Base-by-base conservation (phyloP, 2,888 invertebrate genomes). In the Drosophila parthenogenetica region DNA sequence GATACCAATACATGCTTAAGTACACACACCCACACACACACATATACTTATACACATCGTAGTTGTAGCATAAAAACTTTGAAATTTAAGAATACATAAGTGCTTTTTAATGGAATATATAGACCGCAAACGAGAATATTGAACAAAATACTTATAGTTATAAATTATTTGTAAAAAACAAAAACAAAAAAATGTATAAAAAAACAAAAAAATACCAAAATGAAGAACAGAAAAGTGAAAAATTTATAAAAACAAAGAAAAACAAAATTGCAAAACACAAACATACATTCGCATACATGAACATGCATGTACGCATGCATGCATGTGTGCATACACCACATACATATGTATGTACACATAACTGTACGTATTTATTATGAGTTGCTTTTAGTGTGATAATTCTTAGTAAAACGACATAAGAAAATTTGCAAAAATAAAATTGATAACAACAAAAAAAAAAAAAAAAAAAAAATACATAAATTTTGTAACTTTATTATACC, bases 361-460 rank as follows among this genome's bases (percentile, higher is more conserved):
- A 81, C 50, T 77, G 77, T 81, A 77, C 69, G 73, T 77, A 82
- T 86, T 82, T 86, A 83, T 83, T 82, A 83, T 82, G 86, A 86
- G 82, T 82, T 82, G 82, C 82, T 83, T 82, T 82, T 82, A 82
- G 82, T 86, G 82, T 82, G 82, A 82, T 82, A 82, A 86, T 77
- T 69, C 82, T 77, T 82, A 85, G 77, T 79, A 69, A 79, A 74
- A 77, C 49, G 53, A 68, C 29, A 69, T 61, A 72, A 75, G 65
- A 65, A 79, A 62, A 65, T 55, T 75, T 74, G 61, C 61, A 70
- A 55, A 74, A 75, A 70, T 69, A 74, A 74, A 76, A 63, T 77
- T 62, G 55, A 74, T 59, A 53, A 55, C 39, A 63, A 62, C 50
- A 13, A 55, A 59, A 19, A 25, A 49, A n/a, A n/a, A n/a, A n/a